Evolutionary conservation across 2,888 invertebrate species (phyloP).

Genomic region (Drosophila niveifrons): DNA sequence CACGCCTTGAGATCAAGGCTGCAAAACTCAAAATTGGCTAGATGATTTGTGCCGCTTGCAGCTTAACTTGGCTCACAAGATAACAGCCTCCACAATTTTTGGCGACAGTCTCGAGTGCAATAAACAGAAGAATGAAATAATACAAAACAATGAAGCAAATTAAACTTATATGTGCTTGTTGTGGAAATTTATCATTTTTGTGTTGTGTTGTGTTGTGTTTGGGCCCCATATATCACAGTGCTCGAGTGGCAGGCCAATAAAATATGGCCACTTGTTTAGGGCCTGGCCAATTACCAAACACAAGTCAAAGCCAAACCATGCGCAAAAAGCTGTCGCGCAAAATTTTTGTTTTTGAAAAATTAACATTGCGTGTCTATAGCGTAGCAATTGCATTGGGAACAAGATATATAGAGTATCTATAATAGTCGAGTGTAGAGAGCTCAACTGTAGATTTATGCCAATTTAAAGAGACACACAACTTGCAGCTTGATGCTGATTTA

Average conservation of each 20-base stretch:
- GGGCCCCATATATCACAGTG: constrained; percentile 69
- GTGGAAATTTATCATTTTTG: constrained; percentile 71
- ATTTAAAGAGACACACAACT: constrained; percentile 69
- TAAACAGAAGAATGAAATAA: constrained; percentile 43
- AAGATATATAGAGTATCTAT: constrained; percentile 30
- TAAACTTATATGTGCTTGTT: constrained; percentile 64
- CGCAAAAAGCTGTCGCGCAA: constrained; percentile 73
- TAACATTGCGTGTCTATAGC: constrained; percentile 52
- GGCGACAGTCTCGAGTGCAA: constrained; percentile 53
- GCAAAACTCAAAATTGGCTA: constrained; percentile 62
- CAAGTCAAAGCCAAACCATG: constrained; percentile 43
- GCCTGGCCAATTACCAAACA: constrained; percentile 69
- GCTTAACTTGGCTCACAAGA: constrained; percentile 44
- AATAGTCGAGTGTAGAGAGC: constrained; percentile 34
- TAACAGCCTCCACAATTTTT: constrained; percentile 45
- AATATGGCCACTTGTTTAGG: constrained; percentile 77
- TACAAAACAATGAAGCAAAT: constrained; percentile 53
- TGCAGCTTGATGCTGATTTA: constrained; percentile 72
- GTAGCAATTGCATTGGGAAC: constrained; percentile 8
- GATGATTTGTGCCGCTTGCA: constrained; percentile 73
- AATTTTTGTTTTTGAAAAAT: constrained; percentile 73
- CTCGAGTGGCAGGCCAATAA: constrained; percentile 76
- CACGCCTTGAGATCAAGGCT: constrained; percentile 32
- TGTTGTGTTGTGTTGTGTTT: too few relatives aligned
- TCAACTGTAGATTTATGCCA: constrained; percentile 71